Conservation (phyloP, 2,797 vertebrate genomes). For the Schizopygopsis malacanthus region DNA sequence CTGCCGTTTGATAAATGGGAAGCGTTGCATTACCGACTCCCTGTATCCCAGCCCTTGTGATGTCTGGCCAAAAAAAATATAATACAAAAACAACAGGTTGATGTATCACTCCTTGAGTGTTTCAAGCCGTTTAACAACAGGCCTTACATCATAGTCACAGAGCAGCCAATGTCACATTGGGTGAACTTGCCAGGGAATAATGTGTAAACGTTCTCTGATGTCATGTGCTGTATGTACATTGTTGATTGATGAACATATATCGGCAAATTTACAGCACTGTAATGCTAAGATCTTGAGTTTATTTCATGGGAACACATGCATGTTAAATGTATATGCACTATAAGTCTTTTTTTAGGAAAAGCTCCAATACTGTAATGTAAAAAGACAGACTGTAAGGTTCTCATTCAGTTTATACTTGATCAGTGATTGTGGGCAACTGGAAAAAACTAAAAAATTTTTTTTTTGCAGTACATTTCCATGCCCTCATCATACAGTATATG, state of each 20-base stretch:
- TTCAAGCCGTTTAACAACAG: constrained; percentile 70
- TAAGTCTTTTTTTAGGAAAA: constrained; percentile 10
- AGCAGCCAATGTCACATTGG: constrained; percentile 20
- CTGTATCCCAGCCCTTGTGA: constrained; percentile 62
- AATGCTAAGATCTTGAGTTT: neutral
- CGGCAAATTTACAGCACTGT: neutral
- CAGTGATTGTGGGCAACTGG: neutral
- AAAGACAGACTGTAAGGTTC: neutral
- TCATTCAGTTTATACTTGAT: neutral
- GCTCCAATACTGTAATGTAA: neutral
- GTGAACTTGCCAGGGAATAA: neutral
- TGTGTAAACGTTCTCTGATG: neutral
- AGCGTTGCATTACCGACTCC: constrained; percentile 71
- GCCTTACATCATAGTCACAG: constrained; percentile 31
- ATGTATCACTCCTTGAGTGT: constrained; percentile 73
- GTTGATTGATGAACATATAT: neutral
- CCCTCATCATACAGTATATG: neutral
- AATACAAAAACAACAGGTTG: constrained; percentile 66
- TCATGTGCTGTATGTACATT: neutral
- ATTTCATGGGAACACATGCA: neutral
- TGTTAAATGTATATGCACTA: neutral
- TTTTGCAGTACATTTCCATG: neutral
- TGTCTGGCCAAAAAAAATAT: constrained; percentile 61
- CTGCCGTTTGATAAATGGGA: constrained; percentile 78
- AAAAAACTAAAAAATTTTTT: neutral